These are phyloP conservation scores for Corythaixoides concolor DNA, from an alignment of 2,113 vertebrate genomes.

Conservation along the genomic window DNA sequence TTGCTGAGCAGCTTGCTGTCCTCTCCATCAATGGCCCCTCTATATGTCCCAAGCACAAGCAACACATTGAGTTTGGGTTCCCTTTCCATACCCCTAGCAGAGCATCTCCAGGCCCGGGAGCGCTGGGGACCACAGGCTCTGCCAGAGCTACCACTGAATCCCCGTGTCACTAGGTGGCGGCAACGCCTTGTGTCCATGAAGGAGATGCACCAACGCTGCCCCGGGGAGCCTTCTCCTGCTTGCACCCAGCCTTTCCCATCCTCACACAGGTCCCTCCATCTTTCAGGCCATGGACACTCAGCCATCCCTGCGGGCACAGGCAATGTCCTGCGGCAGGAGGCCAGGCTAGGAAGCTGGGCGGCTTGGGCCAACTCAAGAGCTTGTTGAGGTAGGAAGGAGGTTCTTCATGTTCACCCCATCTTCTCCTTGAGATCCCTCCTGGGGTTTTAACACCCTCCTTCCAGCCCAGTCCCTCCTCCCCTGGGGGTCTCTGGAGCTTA, in stretches of 20 bases:
- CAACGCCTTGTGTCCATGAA: not conserved
- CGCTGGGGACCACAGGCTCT: accelerated
- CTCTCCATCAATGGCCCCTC: not conserved
- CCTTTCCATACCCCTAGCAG: accelerated
- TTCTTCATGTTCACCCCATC: not conserved
- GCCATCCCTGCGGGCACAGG: not conserved
- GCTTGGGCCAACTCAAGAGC: not conserved
- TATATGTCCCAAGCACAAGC: accelerated
- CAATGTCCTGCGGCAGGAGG: accelerated
- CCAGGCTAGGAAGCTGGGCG: not conserved
- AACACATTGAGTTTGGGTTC: accelerated
- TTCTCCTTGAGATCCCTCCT: not conserved
- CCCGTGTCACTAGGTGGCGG: constrained; percentile 26
- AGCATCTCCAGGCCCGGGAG: not conserved
- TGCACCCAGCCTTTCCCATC: not conserved
- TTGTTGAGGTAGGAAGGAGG: not conserved
- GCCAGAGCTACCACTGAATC: accelerated
- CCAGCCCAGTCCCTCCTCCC: not conserved
- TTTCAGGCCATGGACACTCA: accelerated
- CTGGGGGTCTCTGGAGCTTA: not conserved
- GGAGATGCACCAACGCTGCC: not conserved
- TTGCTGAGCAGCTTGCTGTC: not conserved
- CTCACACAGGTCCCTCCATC: accelerated
- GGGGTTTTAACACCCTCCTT: not conserved
- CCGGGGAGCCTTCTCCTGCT: not conserved